These are phyloP conservation scores for Erythrocercus mccallii DNA, from an alignment of 2,113 vertebrate species.

Conservation along the genomic window DNA sequence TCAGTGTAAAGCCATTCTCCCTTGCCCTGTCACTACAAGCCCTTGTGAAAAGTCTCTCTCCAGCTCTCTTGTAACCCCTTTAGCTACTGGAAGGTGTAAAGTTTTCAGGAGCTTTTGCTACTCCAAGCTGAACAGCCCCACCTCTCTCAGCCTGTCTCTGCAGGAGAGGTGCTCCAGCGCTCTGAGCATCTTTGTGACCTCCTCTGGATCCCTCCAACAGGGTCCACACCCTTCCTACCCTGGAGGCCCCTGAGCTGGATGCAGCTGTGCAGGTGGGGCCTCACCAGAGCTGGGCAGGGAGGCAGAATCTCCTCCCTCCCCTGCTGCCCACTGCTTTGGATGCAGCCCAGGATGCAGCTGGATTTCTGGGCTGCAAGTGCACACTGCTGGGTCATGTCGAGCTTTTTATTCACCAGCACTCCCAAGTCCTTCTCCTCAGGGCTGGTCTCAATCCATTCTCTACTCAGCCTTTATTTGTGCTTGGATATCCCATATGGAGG, in stretches of 20 bases:
- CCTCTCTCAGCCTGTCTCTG: background rate
- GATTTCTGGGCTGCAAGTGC: background rate
- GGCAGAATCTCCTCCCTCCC: background rate
- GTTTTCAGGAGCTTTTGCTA: background rate
- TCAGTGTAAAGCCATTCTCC: background rate
- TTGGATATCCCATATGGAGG: fast-evolving
- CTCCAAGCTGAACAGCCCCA: background rate
- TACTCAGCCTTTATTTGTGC: background rate
- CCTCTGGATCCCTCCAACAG: background rate
- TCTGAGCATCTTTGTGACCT: background rate
- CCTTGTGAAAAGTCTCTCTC: background rate
- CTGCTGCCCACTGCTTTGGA: background rate
- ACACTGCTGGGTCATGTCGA: background rate
- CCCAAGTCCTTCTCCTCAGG: background rate
- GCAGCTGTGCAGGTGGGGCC: background rate
- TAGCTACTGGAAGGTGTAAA: background rate
- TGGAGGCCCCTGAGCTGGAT: background rate
- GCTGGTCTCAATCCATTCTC: background rate
- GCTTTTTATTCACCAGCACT: background rate
- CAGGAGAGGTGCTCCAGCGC: background rate
- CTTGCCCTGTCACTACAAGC: background rate
- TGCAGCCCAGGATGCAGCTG: background rate
- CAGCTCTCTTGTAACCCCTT: background rate
- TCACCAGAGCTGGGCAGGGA: background rate
- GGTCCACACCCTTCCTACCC: no score